A percentile compares a stretch with the other conserved stretches of the same genome.
Conservation (phyloP, 2,113 vertebrate genomes). For the Erythrocercus mccallii region DNA sequence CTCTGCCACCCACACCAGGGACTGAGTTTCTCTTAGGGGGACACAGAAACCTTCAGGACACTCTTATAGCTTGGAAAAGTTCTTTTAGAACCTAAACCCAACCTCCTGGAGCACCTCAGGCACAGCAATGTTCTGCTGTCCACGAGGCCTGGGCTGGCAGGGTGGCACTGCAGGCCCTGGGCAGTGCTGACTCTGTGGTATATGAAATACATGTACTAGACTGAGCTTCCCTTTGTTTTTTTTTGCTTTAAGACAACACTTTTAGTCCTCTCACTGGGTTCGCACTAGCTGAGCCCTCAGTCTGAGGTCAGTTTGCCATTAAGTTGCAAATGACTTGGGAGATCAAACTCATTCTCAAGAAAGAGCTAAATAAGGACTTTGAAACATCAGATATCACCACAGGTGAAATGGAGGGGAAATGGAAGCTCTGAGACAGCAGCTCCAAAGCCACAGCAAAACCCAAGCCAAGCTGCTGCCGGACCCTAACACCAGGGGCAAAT, state of each 20-base stretch:
- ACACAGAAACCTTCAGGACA: not conserved
- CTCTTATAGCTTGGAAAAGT: not conserved
- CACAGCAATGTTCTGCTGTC: not conserved
- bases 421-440: not conserved
- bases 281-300: not conserved
- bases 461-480: not conserved
- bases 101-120: accelerated
- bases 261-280: not conserved
- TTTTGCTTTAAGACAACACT: not conserved
- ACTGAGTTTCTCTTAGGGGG: not conserved
- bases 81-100: not conserved
- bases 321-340: not conserved
- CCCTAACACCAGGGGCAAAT: not conserved
- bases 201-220: not conserved
- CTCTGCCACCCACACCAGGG: accelerated
- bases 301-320: slow-evolving; percentile 11
- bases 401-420: not conserved
- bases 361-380: slow-evolving; percentile 6
- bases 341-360: not conserved
- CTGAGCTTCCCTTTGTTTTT: not conserved
- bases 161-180: not conserved
- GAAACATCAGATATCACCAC: not conserved
- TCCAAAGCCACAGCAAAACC: not conserved
- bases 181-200: not conserved
- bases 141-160: not conserved